Evolutionary conservation across 2,888 invertebrate species (phyloP), one percentile per base, ranked within the genome.

Genomic region (Morpho helenor): DNA sequence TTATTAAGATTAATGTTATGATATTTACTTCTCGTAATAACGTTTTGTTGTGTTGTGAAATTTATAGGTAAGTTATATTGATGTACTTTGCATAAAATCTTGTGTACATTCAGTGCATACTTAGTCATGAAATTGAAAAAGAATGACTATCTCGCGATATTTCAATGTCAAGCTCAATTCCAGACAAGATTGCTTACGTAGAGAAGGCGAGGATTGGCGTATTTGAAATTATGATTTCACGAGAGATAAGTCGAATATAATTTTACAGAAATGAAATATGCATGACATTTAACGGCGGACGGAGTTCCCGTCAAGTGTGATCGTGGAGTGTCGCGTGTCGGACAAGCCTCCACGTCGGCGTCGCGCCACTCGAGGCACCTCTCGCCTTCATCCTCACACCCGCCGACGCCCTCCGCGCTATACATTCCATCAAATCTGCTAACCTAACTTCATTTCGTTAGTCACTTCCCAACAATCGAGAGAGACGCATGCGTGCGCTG

Each of bases 331-430:
- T 79, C 84, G 87, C 87, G 87, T 87, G 87, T 86, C 84, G 71
- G 81, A 72, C 83, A 79, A 82, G 81, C 86, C 84, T 89, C 89
- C 89, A 89, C 89, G 89, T 88, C 84, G 87, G 73, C 87, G 85
- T 84, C 87, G 84, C 87, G 87, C 87, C 87, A 86, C 85, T 56
- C 68, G 62, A 39, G 64, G 59, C 63, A 52, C 67, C 66, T 64
- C 63, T 60, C 50, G 51, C 60, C 56, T 76, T 71, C 65, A 73
- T 70, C 69, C 78, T 75, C 76, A 73, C 77, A 73, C 75, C 74
- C 74, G 74, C 73, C 72, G 63, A 73, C 76, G 73, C 75, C 73
- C 72, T 73, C 16, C 72, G 72, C 75, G 60, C 62, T 62, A 72
- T 72, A 80, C 79, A 80, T 80, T 82, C 83, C 77, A 72, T 62